phyloP scores from a whole-genome alignment of 2,113 vertebrate species.

The Montifringilla adamsi region DNA sequence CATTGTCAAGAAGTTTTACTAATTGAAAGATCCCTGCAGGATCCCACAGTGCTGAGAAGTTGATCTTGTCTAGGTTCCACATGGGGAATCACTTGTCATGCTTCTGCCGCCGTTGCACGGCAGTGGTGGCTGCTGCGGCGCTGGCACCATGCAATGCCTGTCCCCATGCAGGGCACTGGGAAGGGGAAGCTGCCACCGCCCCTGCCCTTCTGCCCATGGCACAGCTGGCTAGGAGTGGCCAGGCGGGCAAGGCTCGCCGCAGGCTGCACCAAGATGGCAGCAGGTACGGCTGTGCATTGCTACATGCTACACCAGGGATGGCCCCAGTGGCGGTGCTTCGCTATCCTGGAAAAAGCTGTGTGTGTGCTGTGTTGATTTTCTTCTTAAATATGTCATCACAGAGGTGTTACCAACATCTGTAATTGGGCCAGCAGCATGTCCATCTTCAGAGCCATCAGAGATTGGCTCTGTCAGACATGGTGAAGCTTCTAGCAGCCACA shows the following conservation, averaged over 20 bases:
- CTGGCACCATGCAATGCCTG: not conserved
- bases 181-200: not conserved
- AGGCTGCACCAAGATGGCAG: fast-evolving
- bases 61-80: not conserved
- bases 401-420: not conserved
- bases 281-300: not conserved
- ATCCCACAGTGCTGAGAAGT: not conserved
- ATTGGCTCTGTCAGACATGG: not conserved
- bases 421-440: not conserved
- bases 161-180: not conserved
- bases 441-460: not conserved
- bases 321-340: too few species aligned
- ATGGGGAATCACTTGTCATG: not conserved
- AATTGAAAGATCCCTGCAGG: not conserved
- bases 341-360: not conserved
- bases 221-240: not conserved
- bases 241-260: fast-evolving
- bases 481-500: not conserved
- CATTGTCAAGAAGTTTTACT: not conserved
- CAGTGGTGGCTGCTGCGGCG: not conserved
- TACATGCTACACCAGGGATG: not conserved
- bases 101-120: not conserved
- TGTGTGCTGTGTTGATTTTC: not conserved
- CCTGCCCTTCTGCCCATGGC: not conserved
- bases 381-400: not conserved